A percentile compares a stretch with the other conserved stretches of the same genome.
These are phyloP conservation scores for Tamias sibiricus DNA, from an alignment of 2,113 vertebrate genomes.

Conservation along the genomic window DNA sequence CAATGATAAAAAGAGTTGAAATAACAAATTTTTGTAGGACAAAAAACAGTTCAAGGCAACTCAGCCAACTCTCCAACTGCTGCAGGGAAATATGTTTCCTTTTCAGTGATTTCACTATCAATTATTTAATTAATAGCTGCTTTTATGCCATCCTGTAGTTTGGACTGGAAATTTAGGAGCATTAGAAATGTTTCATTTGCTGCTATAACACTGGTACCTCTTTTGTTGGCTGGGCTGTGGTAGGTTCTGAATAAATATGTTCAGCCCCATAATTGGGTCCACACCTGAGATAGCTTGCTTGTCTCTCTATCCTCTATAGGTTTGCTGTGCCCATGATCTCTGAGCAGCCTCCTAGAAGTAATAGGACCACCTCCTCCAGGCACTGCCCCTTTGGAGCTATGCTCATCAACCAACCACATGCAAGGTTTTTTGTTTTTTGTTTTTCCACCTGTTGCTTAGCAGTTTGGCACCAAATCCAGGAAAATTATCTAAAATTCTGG, in stretches of 20 bases:
- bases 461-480: background rate
- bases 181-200: background rate
- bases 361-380: background rate
- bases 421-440: background rate
- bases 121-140: background rate
- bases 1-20: background rate
- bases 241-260: background rate
- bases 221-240: background rate
- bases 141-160: background rate
- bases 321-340: background rate
- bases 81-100: background rate
- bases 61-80: background rate
- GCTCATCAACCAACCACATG: background rate
- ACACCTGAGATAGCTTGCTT: background rate
- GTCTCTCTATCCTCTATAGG: background rate
- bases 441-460: background rate
- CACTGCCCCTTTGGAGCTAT: rapidly evolving
- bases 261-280: rapidly evolving
- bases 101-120: background rate
- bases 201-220: background rate
- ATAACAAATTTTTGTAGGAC: background rate
- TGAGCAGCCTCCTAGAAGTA: rapidly evolving
- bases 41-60: background rate
- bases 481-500: background rate
- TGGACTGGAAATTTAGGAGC: background rate